Evolutionary conservation across 2,888 invertebrate species (phyloP), one percentile per base, ranked within the genome.

Genomic region (Coenonympha glycerion): DNA sequence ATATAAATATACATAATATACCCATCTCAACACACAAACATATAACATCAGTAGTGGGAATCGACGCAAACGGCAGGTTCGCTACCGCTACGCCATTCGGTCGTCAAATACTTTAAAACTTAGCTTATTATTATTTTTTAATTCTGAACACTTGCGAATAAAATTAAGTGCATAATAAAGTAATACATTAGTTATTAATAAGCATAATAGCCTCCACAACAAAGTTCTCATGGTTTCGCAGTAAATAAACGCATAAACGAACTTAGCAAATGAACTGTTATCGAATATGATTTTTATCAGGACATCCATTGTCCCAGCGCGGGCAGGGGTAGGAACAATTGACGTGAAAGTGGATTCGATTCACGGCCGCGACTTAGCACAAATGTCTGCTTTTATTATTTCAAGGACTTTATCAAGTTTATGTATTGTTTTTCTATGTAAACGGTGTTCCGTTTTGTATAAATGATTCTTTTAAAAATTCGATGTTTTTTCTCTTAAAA

Each of bases 301-400:
- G 59, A 54, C 66, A 73, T 71, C 75, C 66, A 77, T 86, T 85
- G 83, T 79, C 63, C 66, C 55, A 49, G 59, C 49, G n/a, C 47
- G n/a, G n/a, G n/a, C 63, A 64, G 71, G 85, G 81, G 76, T 65
- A 69, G 68, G 76, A 81, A 81, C 83, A 83, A 84, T 80, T 65
- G 65, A 63, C 67, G 64, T 62, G 67, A 67, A 70, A 69, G 62
- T 58, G 60, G 63, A 62, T 69, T 70, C 61, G 65, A 69, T 65
- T 66, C 67, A 64, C 64, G 62, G 65, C 65, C 63, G 61, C 56
- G 71, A 71, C 69, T 73, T 67, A 59, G 53, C 57, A 62, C 62
- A 67, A 72, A 73, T 74, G 76, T 81, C 73, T 69, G 76, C 78
- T 62, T 77, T 79, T 83, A 79, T 81, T 72, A 69, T 73, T 73